Conservation (phyloP, 2,888 invertebrate genomes). For the Pristionchus arcanus region DNA sequence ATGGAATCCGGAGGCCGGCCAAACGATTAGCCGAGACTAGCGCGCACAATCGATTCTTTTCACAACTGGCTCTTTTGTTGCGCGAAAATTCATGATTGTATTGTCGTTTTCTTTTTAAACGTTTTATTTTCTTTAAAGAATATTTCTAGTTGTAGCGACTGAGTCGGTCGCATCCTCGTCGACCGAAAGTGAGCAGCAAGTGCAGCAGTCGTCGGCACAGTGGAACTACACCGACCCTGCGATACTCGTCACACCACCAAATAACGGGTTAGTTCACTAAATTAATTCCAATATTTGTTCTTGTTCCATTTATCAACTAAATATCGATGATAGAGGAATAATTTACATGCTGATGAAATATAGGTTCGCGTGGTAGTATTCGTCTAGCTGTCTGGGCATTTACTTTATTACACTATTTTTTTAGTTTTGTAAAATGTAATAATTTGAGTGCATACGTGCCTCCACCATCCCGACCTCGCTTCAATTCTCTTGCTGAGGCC, state of each 20-base stretch:
- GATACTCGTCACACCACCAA: not conserved
- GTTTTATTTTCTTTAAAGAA: too few species aligned
- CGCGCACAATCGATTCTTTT: not conserved
- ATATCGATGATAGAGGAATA: too few species aligned
- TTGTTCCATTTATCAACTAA: not conserved
- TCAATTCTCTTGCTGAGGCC: conserved; percentile 29
- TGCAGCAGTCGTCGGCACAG: not conserved
- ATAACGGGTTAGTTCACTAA: not conserved
- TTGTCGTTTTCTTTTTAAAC: not conserved
- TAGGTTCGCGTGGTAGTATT: too few species aligned
- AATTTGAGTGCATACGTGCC: not conserved
- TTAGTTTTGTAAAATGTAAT: not conserved
- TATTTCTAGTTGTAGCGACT: not conserved
- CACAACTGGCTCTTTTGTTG: not conserved
- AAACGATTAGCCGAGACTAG: not conserved
- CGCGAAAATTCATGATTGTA: not conserved
- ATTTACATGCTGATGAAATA: not conserved
- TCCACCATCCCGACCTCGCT: not conserved
- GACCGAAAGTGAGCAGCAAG: conserved; percentile 8
- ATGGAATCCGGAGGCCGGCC: not conserved
- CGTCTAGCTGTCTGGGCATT: too few species aligned
- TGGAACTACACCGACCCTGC: not conserved
- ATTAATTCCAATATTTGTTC: not conserved
- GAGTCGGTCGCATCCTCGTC: not conserved
- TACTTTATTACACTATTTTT: too few species aligned